phyloP scores from a whole-genome alignment of 2,888 invertebrate species.

The Merodon equestris region DNA sequence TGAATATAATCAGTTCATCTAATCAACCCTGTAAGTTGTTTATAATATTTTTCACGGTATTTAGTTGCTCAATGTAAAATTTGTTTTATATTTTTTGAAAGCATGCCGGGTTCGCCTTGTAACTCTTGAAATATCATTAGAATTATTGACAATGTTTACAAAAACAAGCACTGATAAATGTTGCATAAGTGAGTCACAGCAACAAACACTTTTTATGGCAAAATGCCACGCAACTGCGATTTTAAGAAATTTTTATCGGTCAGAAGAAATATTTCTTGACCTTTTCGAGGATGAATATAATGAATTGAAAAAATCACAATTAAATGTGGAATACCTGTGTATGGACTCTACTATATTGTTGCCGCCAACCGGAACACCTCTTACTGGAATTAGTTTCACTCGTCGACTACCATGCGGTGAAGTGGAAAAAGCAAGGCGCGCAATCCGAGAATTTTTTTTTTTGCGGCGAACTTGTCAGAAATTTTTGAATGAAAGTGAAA shows the following conservation, averaged over 20 bases:
- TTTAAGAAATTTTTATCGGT: constrained; percentile 95
- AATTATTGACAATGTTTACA: constrained; percentile 86
- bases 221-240: constrained; percentile 90
- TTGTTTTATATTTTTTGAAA: constrained; percentile 71
- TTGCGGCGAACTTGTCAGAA: constrained; percentile 89
- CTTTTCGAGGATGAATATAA: constrained; percentile 99
- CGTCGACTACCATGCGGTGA: constrained; percentile 97
- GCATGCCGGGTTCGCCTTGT: constrained; percentile 94
- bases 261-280: constrained; percentile 98
- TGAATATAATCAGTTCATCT: constrained; percentile 89
- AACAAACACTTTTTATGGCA: constrained; percentile 84
- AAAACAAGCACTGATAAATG: constrained; percentile 73
- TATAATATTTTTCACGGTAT: constrained; percentile 1
- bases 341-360: constrained; percentile 97
- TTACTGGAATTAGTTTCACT: constrained; percentile 96
- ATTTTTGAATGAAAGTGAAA: constrained; percentile 90
- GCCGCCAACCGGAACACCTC: constrained; percentile 96
- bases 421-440: constrained; percentile 91
- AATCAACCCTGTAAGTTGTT: constrained; percentile 89
- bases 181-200: constrained; percentile 79
- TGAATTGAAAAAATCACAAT: constrained; percentile 91
- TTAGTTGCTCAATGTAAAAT: not conserved
- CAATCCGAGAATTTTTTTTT: constrained; percentile 95
- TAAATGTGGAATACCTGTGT: constrained; percentile 96
- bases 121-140: constrained; percentile 92